Conservation (phyloP, 2,113 vertebrate genomes). For the Odocoileus virginianus region DNA sequence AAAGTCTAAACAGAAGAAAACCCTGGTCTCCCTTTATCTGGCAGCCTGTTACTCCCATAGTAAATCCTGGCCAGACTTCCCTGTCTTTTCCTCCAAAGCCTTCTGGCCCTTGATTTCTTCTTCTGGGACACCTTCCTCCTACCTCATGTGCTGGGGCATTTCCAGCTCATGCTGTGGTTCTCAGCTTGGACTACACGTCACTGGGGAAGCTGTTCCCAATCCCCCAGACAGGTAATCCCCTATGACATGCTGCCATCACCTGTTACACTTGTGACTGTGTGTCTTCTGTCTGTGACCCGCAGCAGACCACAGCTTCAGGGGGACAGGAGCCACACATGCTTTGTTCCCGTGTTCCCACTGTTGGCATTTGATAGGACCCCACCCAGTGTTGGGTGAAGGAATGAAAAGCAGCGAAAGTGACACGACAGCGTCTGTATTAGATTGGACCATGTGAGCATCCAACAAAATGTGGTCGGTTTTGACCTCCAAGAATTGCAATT, state of each 20-base stretch:
- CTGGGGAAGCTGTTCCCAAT: rapidly evolving
- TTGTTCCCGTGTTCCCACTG: background rate
- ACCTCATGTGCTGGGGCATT: background rate
- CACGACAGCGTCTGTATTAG: rapidly evolving
- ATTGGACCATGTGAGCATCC: background rate
- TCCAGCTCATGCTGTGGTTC: background rate
- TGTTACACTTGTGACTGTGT: rapidly evolving
- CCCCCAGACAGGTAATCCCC: background rate
- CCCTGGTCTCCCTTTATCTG: background rate
- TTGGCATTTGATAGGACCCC: background rate
- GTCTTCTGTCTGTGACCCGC: background rate
- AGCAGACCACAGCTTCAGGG: background rate
- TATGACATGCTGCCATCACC: rapidly evolving
- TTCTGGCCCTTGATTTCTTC: background rate
- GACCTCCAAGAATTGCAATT: no score
- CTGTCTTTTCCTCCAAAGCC: no score
- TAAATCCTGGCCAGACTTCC: background rate
- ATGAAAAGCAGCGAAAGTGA: background rate
- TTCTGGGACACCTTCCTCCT: background rate
- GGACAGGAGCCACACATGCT: no score
- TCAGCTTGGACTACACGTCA: background rate
- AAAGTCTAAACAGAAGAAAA: background rate
- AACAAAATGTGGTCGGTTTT: rapidly evolving
- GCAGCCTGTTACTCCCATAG: no score
- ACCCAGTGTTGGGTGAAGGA: background rate